Conservation (phyloP, 1,140 invertebrate species). For the Bombus breviceps region DNA sequence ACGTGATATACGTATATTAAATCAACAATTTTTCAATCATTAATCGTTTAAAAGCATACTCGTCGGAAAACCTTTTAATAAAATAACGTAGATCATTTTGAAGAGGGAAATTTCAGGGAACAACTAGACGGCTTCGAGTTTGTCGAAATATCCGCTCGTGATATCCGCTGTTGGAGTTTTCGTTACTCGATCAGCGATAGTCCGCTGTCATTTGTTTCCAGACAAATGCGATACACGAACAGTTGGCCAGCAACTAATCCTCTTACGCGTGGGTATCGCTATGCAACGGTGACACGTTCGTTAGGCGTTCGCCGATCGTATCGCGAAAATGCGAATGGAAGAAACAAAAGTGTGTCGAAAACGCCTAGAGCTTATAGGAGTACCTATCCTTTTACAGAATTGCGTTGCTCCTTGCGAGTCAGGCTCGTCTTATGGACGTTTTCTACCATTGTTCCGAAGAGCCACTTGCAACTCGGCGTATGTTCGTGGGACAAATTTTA, state of each 20-base stretch:
- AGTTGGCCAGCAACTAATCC: constrained; percentile 25
- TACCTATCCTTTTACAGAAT: constrained; percentile 11
- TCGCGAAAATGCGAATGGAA: constrained; percentile 14
- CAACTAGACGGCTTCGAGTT: too few species aligned
- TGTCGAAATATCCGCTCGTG: not conserved
- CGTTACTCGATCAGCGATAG: constrained; percentile 12
- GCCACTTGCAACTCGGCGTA: not conserved
- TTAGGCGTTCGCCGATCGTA: constrained; percentile 20
- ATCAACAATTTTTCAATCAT: too few species aligned
- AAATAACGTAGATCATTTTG: too few species aligned
- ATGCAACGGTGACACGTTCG: constrained; percentile 22
- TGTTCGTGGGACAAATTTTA: not conserved
- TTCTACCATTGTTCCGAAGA: too few species aligned
- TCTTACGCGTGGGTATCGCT: constrained; percentile 22
- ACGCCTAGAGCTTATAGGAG: not conserved
- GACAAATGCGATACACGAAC: constrained; percentile 6
- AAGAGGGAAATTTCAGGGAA: too few species aligned
- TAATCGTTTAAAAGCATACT: too few species aligned
- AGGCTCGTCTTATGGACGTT: too few species aligned
- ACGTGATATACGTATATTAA: too few species aligned
- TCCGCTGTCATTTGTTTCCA: not conserved
- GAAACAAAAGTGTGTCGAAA: constrained; percentile 2
- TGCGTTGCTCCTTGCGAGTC: not conserved
- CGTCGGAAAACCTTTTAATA: too few species aligned
- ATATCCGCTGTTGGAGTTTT: constrained; percentile 6